phyloP scores from a whole-genome alignment of 2,797 vertebrate genomes.

The Channa striata region DNA sequence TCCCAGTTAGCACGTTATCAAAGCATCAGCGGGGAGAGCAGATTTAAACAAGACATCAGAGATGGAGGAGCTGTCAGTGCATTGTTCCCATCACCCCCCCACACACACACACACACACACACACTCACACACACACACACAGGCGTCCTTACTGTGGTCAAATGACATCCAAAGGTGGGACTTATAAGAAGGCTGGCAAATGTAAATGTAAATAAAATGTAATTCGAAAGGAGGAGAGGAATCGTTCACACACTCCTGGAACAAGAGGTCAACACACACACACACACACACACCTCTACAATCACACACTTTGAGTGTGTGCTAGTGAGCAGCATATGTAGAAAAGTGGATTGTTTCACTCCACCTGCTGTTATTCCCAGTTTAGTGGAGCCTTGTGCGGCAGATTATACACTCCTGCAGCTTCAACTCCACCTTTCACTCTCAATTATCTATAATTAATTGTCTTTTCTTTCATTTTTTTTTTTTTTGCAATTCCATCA shows the following conservation, averaged over 20 bases:
- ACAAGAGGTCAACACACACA: neutral
- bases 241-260: neutral
- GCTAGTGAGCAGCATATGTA: constrained; percentile 23
- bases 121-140: too few relatives aligned
- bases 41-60: constrained; percentile 94
- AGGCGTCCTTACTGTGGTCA: too few relatives aligned
- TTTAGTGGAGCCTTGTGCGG: constrained; percentile 27
- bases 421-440: constrained; percentile 27
- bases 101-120: too few relatives aligned
- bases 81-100: constrained; percentile 64
- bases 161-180: constrained; percentile 11
- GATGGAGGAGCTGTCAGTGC: constrained; percentile 88
- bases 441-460: constrained; percentile 37
- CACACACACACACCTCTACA: neutral
- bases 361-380: constrained; percentile 28
- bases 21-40: constrained; percentile 89
- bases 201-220: neutral
- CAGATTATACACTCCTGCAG: constrained; percentile 20
- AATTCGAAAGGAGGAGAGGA: neutral
- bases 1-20: constrained; percentile 96
- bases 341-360: constrained; percentile 23
- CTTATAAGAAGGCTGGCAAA: neutral
- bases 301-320: constrained; percentile 45
- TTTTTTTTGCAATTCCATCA: constrained; percentile 26
- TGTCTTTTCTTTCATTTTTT: constrained; percentile 36